A percentile compares a stretch with the other conserved stretches of the same genome.
phyloP scores from a whole-genome alignment of 2,113 vertebrate species.

The Psittacara wagleri region DNA sequence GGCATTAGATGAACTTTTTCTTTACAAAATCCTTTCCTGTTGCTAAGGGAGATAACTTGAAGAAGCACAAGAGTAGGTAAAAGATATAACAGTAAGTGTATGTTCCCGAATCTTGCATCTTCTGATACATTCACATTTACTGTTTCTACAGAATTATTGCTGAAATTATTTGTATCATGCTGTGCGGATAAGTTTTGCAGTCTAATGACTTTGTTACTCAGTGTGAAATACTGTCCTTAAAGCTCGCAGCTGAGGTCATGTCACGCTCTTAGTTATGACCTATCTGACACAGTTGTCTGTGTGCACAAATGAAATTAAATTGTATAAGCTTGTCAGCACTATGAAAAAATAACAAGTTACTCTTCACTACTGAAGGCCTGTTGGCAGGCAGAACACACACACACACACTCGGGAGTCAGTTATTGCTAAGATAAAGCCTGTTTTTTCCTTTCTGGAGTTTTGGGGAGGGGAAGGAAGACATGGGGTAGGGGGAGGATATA shows the following conservation, averaged over 20 bases:
- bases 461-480: neutral
- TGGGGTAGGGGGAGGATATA: neutral
- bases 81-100: neutral
- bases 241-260: slow-evolving; percentile 9
- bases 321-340: neutral
- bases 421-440: neutral
- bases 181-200: neutral
- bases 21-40: neutral
- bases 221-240: slow-evolving; percentile 18
- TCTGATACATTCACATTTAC: neutral
- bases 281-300: neutral
- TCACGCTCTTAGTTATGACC: neutral
- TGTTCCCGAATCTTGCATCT: neutral
- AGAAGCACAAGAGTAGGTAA: neutral
- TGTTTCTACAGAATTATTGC: neutral
- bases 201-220: slow-evolving; percentile 13
- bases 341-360: neutral
- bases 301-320: neutral
- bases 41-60: neutral
- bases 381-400: neutral
- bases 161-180: neutral
- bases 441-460: neutral
- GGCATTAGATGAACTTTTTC: neutral
- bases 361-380: neutral
- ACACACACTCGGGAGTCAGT: neutral